Conservation (phyloP, 2,113 vertebrate species). For the Eira barbara region DNA sequence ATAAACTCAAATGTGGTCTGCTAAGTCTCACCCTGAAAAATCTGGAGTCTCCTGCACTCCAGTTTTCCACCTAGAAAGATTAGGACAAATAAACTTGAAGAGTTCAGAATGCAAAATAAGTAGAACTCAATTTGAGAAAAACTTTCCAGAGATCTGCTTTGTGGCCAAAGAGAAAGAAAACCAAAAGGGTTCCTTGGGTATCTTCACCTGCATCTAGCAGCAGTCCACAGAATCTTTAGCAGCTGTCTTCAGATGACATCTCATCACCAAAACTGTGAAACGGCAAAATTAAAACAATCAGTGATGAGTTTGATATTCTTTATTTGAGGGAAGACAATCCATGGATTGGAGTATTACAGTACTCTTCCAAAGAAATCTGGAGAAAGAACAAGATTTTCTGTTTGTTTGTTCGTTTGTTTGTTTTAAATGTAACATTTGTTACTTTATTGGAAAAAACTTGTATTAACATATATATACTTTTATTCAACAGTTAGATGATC, state of each 20-base stretch:
- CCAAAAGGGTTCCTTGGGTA: neutral
- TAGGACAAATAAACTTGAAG: neutral
- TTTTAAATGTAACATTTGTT: slow-evolving; percentile 77
- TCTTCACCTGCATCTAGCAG: neutral
- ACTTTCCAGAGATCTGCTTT: neutral
- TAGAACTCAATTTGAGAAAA: neutral
- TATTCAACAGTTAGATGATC: slow-evolving; percentile 83
- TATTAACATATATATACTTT: slow-evolving; percentile 89
- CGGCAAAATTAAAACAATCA: neutral
- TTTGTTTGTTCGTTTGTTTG: neutral
- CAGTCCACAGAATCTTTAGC: neutral
- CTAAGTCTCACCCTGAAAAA: neutral
- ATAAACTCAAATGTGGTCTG: neutral
- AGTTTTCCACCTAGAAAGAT: neutral
- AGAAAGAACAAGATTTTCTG: neutral
- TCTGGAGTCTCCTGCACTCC: neutral
- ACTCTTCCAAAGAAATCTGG: neutral
- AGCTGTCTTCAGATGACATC: neutral
- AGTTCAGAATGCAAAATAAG: neutral
- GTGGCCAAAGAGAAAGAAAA: neutral
- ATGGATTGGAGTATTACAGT: neutral
- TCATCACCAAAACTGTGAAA: neutral
- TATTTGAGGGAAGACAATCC: neutral
- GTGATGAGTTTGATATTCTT: neutral
- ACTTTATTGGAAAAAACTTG: slow-evolving; percentile 88